Base-by-base conservation (phyloP, 23 tunicate species). In the Styela clava region DNA sequence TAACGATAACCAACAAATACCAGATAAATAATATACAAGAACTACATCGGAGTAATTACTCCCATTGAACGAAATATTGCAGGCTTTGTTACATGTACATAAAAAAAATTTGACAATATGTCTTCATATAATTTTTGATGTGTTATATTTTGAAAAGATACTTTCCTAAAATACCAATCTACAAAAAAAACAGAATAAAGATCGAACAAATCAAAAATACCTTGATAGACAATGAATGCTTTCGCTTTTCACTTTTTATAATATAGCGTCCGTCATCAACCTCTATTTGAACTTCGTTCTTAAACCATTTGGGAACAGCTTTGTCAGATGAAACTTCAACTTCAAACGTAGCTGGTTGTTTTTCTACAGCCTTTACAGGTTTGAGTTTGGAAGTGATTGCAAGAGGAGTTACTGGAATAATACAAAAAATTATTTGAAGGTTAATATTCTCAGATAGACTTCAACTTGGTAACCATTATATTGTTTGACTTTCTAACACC, bases 291-390 rank as follows among this genome's bases (percentile, higher is more conserved):
- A 52, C 65, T 37, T 37, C 81, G 36, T 76, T 76, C 2, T 37
- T 35, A 69, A 24, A 76, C 81, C 81, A 76, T 23, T 24, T 28
- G 18, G 81, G 81, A 25, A 33, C 31, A 24, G 81, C 81, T 32
- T 76, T 2, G 35, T 35, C 81, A 16, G 81, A 51, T 76, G 64
- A 35, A 7, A 37, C 52, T 37, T 76, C 81, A 24, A 76, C 64
- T 56, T 33, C 81, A 76, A 76, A 76, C 0, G 64, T 76, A 24
- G 81, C 81, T 21, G 81, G 64, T 37, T 76, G 69, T 1, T 1
- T 76, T 27, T 33, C 81, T 29, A 21, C 24, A 24, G 65, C 32
- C 18, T 76, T 2, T 1, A 76, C 2, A 9, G 24, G 64, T 52
- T 37, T 52, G 69, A 76, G 64, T 76, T 76, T 76, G 21, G 61